Percentiles rank a stretch among this genome's conserved stretches.
These are phyloP conservation scores for Tursiops truncatus DNA, from an alignment of 2,113 vertebrate species.

Conservation along the genomic window DNA sequence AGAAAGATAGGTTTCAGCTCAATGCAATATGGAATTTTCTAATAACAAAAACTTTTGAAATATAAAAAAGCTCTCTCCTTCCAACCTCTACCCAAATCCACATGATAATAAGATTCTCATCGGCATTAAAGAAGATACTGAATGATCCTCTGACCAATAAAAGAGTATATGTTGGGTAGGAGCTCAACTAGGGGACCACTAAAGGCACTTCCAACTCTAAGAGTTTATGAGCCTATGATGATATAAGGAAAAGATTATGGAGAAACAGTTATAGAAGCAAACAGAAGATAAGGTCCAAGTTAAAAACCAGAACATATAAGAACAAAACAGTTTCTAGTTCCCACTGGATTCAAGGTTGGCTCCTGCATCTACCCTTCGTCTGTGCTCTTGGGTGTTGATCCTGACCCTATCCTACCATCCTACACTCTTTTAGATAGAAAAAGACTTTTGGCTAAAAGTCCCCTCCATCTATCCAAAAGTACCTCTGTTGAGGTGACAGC, in stretches of 20 bases:
- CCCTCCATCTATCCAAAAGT: not conserved
- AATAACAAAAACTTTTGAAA: not conserved
- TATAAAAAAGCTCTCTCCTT: not conserved
- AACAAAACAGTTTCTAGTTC: not conserved
- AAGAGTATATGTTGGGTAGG: not conserved
- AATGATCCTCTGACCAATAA: not conserved
- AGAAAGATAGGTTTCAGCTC: not conserved
- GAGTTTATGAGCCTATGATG: not conserved
- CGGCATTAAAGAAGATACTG: not conserved
- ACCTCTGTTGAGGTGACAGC: not conserved
- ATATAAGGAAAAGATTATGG: conserved; percentile 1
- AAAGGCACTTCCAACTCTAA: not conserved
- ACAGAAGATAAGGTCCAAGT: not conserved
- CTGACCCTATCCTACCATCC: not conserved
- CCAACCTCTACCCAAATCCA: not conserved
- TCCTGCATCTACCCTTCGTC: not conserved
- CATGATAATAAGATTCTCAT: not conserved
- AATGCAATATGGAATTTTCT: not conserved
- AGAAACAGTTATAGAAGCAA: not conserved
- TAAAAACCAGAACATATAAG: not conserved
- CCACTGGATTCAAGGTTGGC: not conserved
- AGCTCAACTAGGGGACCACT: not conserved
- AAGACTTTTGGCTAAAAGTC: no score
- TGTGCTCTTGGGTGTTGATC: not conserved
- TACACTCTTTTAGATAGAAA: not conserved